Conservation (phyloP, 2,797 vertebrate species). For the Clarias laeviceps region DNA sequence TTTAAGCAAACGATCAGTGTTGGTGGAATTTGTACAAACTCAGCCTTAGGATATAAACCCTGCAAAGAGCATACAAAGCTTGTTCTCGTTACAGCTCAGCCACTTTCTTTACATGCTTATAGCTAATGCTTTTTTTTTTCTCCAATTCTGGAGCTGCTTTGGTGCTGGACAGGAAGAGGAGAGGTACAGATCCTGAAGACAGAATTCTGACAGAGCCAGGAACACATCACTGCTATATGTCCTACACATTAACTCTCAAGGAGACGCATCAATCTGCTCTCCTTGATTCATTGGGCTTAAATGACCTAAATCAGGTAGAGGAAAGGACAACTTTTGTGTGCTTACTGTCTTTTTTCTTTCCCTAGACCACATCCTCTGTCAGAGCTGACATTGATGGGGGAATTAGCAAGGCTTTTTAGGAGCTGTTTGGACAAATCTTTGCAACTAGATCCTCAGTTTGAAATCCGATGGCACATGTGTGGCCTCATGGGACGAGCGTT, state of each 20-base stretch:
- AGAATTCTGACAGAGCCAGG: constrained; percentile 69
- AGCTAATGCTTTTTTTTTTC: constrained; percentile 40
- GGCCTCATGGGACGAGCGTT: constrained; percentile 32
- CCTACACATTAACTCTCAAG: constrained; percentile 78
- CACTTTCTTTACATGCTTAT: constrained; percentile 5
- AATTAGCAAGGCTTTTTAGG: constrained; percentile 39
- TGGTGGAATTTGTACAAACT: background rate
- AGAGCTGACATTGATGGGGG: constrained; percentile 37
- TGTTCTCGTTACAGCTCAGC: background rate
- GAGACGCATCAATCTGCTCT: constrained; percentile 80
- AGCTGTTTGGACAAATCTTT: constrained; percentile 42
- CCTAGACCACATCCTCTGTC: constrained; percentile 26
- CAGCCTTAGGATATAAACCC: background rate
- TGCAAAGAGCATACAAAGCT: background rate
- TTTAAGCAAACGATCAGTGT: background rate
- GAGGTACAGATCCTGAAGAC: constrained; percentile 59
- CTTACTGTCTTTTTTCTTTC: constrained; percentile 24
- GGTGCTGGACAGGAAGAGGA: constrained; percentile 62
- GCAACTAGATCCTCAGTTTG: constrained; percentile 37
- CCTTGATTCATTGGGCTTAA: constrained; percentile 78
- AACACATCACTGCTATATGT: constrained; percentile 60
- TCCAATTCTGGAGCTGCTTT: constrained; percentile 33
- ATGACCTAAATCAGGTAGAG: constrained; percentile 77
- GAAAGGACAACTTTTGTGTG: constrained; percentile 65
- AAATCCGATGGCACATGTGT: constrained; percentile 31